Base-by-base conservation (phyloP, 2,113 vertebrate genomes). In the Cromileptes altivelis region DNA sequence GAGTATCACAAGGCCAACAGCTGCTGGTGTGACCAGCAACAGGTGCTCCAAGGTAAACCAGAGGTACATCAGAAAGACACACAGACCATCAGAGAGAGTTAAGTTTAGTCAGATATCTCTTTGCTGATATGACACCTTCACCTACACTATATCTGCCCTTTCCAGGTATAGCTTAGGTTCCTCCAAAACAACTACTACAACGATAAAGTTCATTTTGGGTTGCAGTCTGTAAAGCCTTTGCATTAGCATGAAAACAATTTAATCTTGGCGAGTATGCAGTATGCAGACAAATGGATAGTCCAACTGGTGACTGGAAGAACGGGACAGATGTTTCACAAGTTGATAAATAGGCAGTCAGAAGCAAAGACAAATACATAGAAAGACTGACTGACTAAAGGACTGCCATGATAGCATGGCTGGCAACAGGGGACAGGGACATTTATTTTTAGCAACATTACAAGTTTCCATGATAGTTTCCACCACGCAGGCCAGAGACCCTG, bases 381-480 rank as follows among this genome's bases (percentile, higher is more conserved):
- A 53, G 11, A 50, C 56, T 37, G 30, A 74, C 50, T 73, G 52
- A 50, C 74, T 65, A 13, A 61, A 67, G 27, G 13, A 37, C 72
- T 62, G 27, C 14, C 33, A 21, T 60, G 75, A 84, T 80, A 79
- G 78, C 15, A 2, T 69, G 83, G 76, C 63, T 89, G 89, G 86
- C 91, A 92, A 89, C 87, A 92, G 82, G 40, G 81, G 79, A 83
- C 47, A 53, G 69, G 82, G 68, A 71, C 58, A 75, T 87, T 60
- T 95, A 95, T 95, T 94, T 87, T 91, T 95, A 94, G 91, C 75
- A 85, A 23, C 91, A 91, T 90, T 89, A 89, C 89, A 70, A 91
- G 76, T 93, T 92, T 90, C 87, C 86, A 75, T 89, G 78, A 83
- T 82, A 91, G 83, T 94, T 94, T 95, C 91, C 91, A 91, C 68